These are phyloP conservation scores for Chironomus tentans DNA, from an alignment of 2,888 invertebrate genomes.

Conservation along the genomic window DNA sequence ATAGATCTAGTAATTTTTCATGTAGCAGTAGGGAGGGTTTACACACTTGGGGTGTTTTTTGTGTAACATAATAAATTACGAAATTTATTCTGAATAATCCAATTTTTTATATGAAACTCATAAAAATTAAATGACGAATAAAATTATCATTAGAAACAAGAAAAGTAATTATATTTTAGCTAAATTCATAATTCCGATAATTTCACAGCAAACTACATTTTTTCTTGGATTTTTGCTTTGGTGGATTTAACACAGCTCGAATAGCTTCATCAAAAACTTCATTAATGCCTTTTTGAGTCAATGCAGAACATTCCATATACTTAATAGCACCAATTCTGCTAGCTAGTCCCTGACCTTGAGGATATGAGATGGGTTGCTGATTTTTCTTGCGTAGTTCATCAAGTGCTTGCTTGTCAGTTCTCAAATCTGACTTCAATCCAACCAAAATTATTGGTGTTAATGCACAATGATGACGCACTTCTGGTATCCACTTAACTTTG, in stretches of 20 bases:
- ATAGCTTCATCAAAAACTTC: neutral
- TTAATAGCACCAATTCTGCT: neutral
- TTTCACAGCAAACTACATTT: no score
- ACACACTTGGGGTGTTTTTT: no score
- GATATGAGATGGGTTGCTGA: neutral
- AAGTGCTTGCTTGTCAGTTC: constrained; percentile 92
- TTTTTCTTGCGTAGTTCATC: neutral
- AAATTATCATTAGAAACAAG: no score
- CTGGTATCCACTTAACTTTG: constrained; percentile 58
- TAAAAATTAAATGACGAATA: no score
- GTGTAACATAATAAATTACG: no score
- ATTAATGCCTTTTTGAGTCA: neutral
- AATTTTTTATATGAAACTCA: no score
- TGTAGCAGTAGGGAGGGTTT: no score
- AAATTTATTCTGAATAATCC: no score
- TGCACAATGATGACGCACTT: constrained; percentile 56
- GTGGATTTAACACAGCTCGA: neutral
- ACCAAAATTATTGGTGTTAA: constrained; percentile 53
- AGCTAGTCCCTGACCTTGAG: neutral
- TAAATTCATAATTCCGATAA: no score
- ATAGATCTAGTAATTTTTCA: no score
- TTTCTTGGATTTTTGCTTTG: neutral
- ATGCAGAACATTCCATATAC: neutral
- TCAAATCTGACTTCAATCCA: constrained; percentile 66
- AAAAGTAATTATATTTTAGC: no score